Conservation (phyloP, 2,888 invertebrate genomes). For the Idaea straminata region DNA sequence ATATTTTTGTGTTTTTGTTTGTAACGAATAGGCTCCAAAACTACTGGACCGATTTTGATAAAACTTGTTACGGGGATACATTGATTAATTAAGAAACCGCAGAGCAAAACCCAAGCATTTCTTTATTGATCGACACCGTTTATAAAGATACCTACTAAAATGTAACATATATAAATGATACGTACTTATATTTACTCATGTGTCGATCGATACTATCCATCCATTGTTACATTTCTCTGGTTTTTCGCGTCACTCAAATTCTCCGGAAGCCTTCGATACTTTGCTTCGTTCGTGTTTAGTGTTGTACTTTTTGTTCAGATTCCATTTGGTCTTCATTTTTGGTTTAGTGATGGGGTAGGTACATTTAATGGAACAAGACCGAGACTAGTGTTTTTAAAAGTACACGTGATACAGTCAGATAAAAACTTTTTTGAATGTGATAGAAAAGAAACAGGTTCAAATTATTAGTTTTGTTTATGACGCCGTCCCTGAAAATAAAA, state of each 20-base stretch:
- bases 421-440: too few species aligned
- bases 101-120: too few species aligned
- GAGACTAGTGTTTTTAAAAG: not conserved
- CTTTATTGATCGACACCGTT: not conserved
- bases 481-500: too few species aligned
- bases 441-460: too few species aligned
- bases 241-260: conserved; percentile 53
- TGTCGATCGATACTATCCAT: conserved; percentile 49
- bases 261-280: conserved; percentile 37
- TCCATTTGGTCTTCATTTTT: conserved; percentile 24
- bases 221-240: conserved; percentile 60
- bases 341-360: conserved; percentile 1
- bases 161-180: not conserved
- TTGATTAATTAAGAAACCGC: too few species aligned
- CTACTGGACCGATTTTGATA: too few species aligned
- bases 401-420: too few species aligned
- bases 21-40: too few species aligned
- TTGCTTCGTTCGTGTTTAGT: conserved; percentile 18
- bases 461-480: too few species aligned
- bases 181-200: conserved; percentile 12
- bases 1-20: too few species aligned
- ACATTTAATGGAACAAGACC: not conserved
- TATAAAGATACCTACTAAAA: not conserved
- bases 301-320: conserved; percentile 27
- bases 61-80: too few species aligned